A percentile compares a stretch with the other conserved stretches of the same genome.
phyloP scores from a whole-genome alignment of 2,113 vertebrate species.

The Heptranchias perlo region DNA sequence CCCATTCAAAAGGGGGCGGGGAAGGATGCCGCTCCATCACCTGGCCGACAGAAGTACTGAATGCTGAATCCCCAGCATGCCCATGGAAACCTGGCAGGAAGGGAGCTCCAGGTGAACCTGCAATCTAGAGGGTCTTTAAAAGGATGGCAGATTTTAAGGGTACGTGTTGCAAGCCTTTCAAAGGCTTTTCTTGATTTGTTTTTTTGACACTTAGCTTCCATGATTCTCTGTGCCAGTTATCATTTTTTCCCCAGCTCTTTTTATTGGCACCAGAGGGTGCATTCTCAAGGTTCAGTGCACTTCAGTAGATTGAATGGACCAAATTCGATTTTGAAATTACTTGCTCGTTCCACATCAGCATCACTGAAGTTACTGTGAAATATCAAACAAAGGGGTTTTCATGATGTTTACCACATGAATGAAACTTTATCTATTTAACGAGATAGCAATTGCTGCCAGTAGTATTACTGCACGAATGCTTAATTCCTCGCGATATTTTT shows the following conservation, averaged over 20 bases:
- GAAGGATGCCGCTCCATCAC: too few relatives aligned
- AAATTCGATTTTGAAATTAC: background rate
- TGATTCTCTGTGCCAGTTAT: background rate
- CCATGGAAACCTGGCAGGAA: background rate
- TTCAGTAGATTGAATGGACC: background rate
- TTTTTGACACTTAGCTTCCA: background rate
- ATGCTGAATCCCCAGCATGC: background rate
- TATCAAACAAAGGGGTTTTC: background rate
- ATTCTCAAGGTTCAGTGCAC: background rate
- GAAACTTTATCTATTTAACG: background rate
- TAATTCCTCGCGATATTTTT: background rate
- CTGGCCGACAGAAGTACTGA: background rate
- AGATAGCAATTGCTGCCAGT: background rate
- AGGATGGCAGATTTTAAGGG: background rate
- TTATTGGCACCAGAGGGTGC: background rate
- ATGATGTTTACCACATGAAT: background rate
- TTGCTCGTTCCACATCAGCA: background rate
- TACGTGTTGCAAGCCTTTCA: background rate
- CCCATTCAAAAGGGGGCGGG: background rate
- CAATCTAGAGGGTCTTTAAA: background rate
- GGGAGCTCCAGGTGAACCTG: background rate
- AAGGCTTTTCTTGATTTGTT: background rate
- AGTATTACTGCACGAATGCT: background rate
- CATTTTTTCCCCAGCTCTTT: background rate
- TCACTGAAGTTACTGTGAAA: background rate